These are phyloP conservation scores for Trichogramma pretiosum DNA, from an alignment of 1,140 invertebrate genomes.

Conservation along the genomic window DNA sequence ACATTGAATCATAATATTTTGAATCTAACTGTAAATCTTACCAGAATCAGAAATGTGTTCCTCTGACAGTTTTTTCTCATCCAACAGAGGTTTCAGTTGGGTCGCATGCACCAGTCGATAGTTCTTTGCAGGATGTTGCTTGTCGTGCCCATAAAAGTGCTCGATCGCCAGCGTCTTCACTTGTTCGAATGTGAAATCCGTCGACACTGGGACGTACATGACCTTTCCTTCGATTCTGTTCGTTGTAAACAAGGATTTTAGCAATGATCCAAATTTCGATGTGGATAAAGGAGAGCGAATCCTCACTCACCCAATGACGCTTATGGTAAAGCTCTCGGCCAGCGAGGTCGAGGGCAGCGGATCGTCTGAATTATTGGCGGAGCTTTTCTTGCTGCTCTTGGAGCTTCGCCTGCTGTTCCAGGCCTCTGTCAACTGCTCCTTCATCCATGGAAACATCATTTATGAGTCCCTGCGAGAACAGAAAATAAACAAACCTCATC, in stretches of 20 bases:
- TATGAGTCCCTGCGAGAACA: too few species aligned
- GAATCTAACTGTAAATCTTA: constrained; percentile 19
- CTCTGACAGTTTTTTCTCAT: constrained; percentile 30
- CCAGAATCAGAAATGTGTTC: constrained; percentile 35
- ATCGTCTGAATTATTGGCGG: constrained; percentile 27
- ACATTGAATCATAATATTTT: constrained; percentile 7
- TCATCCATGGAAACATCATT: constrained; percentile 43
- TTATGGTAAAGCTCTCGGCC: constrained; percentile 32
- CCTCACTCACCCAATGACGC: constrained; percentile 34
- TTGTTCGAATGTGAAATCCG: constrained; percentile 36
- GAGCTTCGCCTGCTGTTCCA: constrained; percentile 39
- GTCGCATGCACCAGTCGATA: constrained; percentile 36
- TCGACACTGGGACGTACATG: constrained; percentile 27
- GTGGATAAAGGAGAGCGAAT: background rate
- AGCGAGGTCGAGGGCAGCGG: constrained; percentile 25
- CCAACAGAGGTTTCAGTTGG: constrained; percentile 31
- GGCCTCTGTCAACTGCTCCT: constrained; percentile 36
- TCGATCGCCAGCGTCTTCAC: constrained; percentile 38
- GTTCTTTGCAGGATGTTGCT: constrained; percentile 23
- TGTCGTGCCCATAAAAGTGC: constrained; percentile 38
- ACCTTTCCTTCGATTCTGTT: constrained; percentile 37
- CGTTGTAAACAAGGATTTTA: background rate
- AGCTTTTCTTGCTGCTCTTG: constrained; percentile 28
- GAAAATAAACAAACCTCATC: too few species aligned
- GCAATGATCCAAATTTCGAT: background rate